Evolutionary conservation across 2,113 vertebrate genomes (phyloP).

Genomic region (Hippocampus mohnikei): DNA sequence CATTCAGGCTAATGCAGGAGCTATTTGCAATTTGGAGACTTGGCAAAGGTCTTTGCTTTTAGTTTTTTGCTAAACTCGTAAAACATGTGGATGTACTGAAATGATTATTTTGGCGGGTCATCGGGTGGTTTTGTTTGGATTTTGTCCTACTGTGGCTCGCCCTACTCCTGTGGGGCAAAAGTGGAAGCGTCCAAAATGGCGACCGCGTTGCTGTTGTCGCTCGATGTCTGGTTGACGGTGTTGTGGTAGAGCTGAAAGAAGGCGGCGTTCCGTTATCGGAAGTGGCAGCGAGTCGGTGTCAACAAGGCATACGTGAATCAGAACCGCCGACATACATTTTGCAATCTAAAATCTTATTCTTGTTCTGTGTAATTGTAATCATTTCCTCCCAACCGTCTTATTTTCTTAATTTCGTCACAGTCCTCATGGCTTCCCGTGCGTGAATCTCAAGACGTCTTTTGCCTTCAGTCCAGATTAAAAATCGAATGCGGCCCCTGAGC

Average conservation of each 20-base stretch:
- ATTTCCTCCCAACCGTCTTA: too few relatives aligned
- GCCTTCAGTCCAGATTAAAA: too few relatives aligned
- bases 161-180: slow-evolving; percentile 18
- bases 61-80: not conserved
- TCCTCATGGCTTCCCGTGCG: too few relatives aligned
- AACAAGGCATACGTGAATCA: not conserved
- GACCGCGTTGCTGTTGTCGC: slow-evolving; percentile 49
- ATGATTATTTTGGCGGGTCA: not conserved
- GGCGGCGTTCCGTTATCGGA: not conserved
- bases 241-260: slow-evolving; percentile 66
- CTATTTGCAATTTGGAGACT: not conserved
- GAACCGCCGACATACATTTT: not conserved
- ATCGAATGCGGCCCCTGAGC: too few relatives aligned
- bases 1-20: not conserved
- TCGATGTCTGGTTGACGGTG: slow-evolving; percentile 26
- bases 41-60: not conserved
- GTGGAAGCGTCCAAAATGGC: slow-evolving; percentile 25
- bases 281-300: not conserved
- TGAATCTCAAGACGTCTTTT: too few relatives aligned
- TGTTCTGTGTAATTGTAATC: too few relatives aligned
- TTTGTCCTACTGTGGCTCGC: slow-evolving; percentile 8
- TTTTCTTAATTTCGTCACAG: too few relatives aligned
- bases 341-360: too few relatives aligned
- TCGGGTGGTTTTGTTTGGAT: not conserved
- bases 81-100: not conserved